A percentile compares a stretch with the other conserved stretches of the same genome.
Evolutionary conservation across 1,140 invertebrate species (phyloP).

Genomic region (Leptonema lineaticorne): DNA sequence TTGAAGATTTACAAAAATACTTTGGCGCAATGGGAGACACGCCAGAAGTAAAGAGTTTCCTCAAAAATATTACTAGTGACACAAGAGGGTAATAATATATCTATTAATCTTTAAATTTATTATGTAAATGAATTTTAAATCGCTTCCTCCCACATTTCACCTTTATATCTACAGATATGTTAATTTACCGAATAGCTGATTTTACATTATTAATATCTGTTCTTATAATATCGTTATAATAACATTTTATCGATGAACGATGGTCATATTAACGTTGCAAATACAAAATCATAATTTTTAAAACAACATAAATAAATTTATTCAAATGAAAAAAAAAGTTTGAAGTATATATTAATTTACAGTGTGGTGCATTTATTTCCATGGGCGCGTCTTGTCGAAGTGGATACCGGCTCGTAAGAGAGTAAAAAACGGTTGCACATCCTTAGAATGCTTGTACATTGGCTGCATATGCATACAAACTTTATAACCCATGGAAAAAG

Average conservation of each 20-base stretch:
- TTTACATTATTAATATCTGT: too few species aligned
- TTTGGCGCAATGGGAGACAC: conserved; percentile 77
- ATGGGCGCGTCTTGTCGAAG: conserved; percentile 51
- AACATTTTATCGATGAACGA: too few species aligned
- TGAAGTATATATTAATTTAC: conserved; percentile 43
- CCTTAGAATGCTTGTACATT: too few species aligned
- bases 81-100: conserved; percentile 73
- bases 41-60: conserved; percentile 82
- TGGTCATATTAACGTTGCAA: background rate
- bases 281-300: background rate
- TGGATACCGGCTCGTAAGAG: conserved; percentile 38
- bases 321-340: too few species aligned
- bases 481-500: too few species aligned
- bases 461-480: too few species aligned
- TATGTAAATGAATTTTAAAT: too few species aligned
- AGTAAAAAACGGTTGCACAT: conserved; percentile 24
- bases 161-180: too few species aligned
- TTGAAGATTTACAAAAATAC: conserved; percentile 85
- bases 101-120: conserved; percentile 38
- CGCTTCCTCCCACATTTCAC: too few species aligned
- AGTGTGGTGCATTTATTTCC: conserved; percentile 54
- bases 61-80: conserved; percentile 87
- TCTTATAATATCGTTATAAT: too few species aligned
- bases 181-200: too few species aligned
- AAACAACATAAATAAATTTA: background rate